Conservation (phyloP, 64 coral and sea anemone genomes). For the Pachyseris speciosa region DNA sequence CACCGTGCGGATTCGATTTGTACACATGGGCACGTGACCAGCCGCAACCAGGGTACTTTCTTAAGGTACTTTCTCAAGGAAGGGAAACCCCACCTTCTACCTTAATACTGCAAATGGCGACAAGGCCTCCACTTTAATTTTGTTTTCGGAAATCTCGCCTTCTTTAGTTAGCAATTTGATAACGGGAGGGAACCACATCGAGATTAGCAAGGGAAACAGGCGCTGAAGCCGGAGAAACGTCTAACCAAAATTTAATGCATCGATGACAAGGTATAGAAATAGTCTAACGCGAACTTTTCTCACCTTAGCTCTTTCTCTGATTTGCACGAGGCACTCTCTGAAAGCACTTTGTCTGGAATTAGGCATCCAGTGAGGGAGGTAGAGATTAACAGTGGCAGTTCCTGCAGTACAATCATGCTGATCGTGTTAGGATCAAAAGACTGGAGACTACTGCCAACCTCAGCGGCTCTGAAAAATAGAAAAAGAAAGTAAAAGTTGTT, state of each 20-base stretch:
- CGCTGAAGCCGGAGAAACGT: too few species aligned
- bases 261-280: neutral
- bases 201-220: neutral
- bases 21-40: too few species aligned
- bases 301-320: conserved; percentile 79
- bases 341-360: conserved; percentile 60
- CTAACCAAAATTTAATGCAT: neutral
- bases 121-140: too few species aligned
- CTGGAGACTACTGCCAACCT: conserved; percentile 64
- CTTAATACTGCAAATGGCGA: too few species aligned
- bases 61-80: too few species aligned
- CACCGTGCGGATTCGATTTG: too few species aligned
- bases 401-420: conserved; percentile 86
- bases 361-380: conserved; percentile 43
- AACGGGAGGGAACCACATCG: too few species aligned
- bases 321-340: conserved; percentile 2
- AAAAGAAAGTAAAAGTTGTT: neutral
- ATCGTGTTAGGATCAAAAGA: conserved; percentile 79
- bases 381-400: conserved; percentile 65
- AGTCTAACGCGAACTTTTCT: neutral
- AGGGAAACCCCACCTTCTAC: too few species aligned
- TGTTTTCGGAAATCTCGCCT: too few species aligned
- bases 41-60: too few species aligned
- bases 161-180: too few species aligned
- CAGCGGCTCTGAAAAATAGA: conserved; percentile 42